Evolutionary conservation across 2,888 invertebrate genomes (phyloP).

Genomic region (Drosophila infuscata): DNA sequence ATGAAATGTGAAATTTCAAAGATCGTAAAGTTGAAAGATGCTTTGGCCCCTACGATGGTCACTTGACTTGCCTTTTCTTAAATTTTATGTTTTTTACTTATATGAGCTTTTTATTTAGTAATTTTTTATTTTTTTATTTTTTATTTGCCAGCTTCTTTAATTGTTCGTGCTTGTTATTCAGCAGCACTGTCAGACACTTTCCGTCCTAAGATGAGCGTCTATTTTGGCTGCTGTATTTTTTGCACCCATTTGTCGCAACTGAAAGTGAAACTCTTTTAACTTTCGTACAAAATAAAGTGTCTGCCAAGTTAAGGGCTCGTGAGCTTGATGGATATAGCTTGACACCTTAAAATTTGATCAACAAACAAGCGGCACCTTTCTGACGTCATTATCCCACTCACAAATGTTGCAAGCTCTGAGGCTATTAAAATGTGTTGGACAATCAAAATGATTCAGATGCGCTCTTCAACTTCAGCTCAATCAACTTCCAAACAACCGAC

Average conservation of each 20-base stretch:
- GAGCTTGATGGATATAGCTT: conserved; percentile 39
- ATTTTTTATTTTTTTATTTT: conserved; percentile 21
- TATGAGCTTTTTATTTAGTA: conserved; percentile 37
- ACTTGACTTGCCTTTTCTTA: conserved; percentile 41
- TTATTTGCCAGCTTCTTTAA: conserved; percentile 69
- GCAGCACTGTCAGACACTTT: conserved; percentile 49
- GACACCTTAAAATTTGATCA: conserved; percentile 19
- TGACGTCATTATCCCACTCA: conserved; percentile 41
- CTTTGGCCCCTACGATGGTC: conserved; percentile 38
- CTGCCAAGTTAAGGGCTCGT: conserved; percentile 43
- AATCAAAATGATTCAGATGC: conserved; percentile 10
- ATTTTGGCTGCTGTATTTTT: conserved; percentile 21
- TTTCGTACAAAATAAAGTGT: conserved; percentile 51
- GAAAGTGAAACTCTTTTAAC: conserved; percentile 77
- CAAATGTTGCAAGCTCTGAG: conserved; percentile 9
- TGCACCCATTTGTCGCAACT: conserved; percentile 67
- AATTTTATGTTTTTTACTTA: conserved; percentile 46
- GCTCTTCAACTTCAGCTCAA: conserved; percentile 3
- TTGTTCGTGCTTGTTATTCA: conserved; percentile 66
- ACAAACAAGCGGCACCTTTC: background rate
- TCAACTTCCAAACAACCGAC: conserved; percentile 11
- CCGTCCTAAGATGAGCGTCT: conserved; percentile 28
- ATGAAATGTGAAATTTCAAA: conserved; percentile 78
- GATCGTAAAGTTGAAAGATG: conserved; percentile 76
- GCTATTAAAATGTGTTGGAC: conserved; percentile 3